Evolutionary conservation across 2,888 invertebrate species (phyloP).

Genomic region (Tridacna gigas): DNA sequence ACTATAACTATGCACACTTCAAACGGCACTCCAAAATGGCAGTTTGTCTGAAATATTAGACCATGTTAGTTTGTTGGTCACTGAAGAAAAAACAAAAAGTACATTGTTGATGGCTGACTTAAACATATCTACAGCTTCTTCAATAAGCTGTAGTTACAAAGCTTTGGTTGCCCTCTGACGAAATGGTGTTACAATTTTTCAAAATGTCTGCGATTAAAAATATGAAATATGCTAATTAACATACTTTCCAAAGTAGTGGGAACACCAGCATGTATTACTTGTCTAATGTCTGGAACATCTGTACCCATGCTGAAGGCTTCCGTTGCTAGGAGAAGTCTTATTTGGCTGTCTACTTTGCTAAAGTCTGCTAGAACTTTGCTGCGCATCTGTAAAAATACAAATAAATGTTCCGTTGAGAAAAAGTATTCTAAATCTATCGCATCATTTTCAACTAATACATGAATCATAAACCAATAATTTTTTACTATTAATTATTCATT

Average conservation of each 20-base stretch:
- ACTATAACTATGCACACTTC: no score
- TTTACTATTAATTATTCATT: no score
- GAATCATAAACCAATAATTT: no score
- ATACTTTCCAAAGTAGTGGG: slow-evolving; percentile 11
- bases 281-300: slow-evolving; percentile 22
- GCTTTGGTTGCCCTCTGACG: neutral
- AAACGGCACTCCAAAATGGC: no score
- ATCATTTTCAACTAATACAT: no score
- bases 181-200: neutral
- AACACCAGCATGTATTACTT: slow-evolving; percentile 30
- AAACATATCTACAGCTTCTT: no score
- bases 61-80: no score
- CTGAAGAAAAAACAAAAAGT: no score
- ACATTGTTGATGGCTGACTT: no score
- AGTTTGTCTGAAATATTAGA: no score
- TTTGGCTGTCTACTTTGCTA: neutral
- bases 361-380: slow-evolving; percentile 1
- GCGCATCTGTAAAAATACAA: neutral
- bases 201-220: neutral
- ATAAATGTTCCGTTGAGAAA: neutral
- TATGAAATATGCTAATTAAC: neutral
- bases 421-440: neutral
- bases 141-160: no score
- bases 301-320: slow-evolving; percentile 34
- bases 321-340: slow-evolving; percentile 21